A percentile compares a stretch with the other conserved stretches of the same genome.
These are phyloP conservation scores for Turdus rufiventris DNA, from an alignment of 2,113 vertebrate species.

Conservation along the genomic window DNA sequence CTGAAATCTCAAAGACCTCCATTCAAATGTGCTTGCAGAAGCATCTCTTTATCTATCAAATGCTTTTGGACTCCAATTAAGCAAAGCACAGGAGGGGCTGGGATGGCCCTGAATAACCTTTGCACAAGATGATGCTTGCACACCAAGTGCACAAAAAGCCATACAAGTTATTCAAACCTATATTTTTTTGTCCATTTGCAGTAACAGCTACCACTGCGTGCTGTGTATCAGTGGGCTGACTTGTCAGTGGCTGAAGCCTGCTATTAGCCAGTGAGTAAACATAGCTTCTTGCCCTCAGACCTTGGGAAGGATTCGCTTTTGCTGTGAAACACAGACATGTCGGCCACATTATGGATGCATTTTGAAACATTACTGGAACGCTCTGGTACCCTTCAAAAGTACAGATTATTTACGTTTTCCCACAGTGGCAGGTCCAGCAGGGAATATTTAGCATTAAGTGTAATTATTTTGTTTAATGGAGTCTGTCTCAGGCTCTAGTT, in stretches of 20 bases:
- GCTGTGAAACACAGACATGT: not conserved
- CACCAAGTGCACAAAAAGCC: not conserved
- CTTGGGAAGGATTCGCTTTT: not conserved
- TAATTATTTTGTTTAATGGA: not conserved
- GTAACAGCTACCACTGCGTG: not conserved
- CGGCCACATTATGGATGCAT: not conserved
- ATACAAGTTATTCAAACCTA: constrained; percentile 25
- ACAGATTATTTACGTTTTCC: not conserved
- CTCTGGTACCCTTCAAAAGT: not conserved
- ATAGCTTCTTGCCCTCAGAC: not conserved
- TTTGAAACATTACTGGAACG: not conserved
- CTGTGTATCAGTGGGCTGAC: constrained; percentile 4
- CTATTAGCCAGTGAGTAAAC: constrained; percentile 29
- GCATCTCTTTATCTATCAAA: not conserved
- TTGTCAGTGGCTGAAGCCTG: constrained; percentile 20
- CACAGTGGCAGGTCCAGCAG: not conserved
- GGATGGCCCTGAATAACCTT: not conserved
- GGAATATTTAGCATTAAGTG: not conserved
- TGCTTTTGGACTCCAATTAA: constrained; percentile 33
- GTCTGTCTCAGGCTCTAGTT: not conserved
- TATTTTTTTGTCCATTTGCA: constrained; percentile 37
- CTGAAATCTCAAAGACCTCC: not conserved
- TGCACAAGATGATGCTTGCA: not conserved
- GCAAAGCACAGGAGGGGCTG: not conserved
- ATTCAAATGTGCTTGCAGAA: not conserved